Base-by-base conservation (phyloP, 2,797 vertebrate genomes). In the Balearica regulorum region DNA sequence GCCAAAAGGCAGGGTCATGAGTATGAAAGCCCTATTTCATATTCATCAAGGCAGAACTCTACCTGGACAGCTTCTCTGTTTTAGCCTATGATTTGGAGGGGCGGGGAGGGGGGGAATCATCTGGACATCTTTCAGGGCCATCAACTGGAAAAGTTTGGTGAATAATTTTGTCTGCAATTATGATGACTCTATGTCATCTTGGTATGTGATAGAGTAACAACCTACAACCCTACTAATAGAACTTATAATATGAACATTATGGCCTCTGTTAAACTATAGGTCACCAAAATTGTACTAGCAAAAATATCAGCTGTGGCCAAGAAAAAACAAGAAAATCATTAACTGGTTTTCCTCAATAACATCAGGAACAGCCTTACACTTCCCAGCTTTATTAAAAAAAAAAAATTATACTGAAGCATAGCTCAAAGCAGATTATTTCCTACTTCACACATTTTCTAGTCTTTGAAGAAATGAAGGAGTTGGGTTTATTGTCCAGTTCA, bases 91-190 rank as follows among this genome's bases (percentile, higher is more conserved):
- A 29, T 35, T 28, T 37, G 13, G 28, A 8, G 24, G 6, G 12
- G 6, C 5, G 26, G 4, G 10, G 4, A 16, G 7, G 3, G 9
- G 6, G 7, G 25, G n/a, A 53, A 3, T 53, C 6, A 54, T 39
- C 41, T 28, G 11, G 8, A 15, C 28, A 46, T 29, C 31, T 78
- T 84, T 57, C 28, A 39, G 11, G 21, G 10, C 6, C 9, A 71
- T 29, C 25, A 68, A 44, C 13, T 37, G 35, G 49, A 84, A 54
- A 43, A 54, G 8, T n/a, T 16, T 6, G 60, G 9, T 46, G 14
- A 83, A 55, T 2, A 41, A 68, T 60, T 82, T 78, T 57, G 33
- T 31, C 46, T 75, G 41, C 46, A 80, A 15, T 41, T 41, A 53
- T 22, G 16, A 64, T 16, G 5, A 22, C 24, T 20, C 2, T 9